Base-by-base conservation (phyloP, 2,113 vertebrate genomes). In the Vicugna pacos region DNA sequence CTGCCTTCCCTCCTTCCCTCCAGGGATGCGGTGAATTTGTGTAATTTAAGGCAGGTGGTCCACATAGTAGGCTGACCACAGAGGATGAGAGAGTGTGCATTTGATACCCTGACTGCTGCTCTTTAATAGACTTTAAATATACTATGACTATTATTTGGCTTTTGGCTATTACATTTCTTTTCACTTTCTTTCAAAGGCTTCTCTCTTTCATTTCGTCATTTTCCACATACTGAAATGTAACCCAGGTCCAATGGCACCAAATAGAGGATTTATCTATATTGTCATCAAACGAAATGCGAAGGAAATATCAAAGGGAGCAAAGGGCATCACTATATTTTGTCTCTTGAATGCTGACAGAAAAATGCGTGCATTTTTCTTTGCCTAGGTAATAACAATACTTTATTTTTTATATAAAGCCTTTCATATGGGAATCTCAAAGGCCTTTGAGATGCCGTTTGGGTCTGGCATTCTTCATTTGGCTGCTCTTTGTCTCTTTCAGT, bases 341-440 rank as follows among this genome's bases (percentile, higher is more conserved):
- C 81, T 96, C 88, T 97, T 95, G 96, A 88, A 97, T 77, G 94
- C 95, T 97, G 95, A 97, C 93, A 97, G 95, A 97, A 97, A 90
- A 98, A 95, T 81, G 54, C 70, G 13, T 70, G 88, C 96, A 89
- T 98, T 97, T 97, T 98, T 97, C 94, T 96, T 60, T 96, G 94
- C 97, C 95, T 98, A 96, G 93, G 97, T 97, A 98, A 97, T 98
- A 96, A 88, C 89, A 97, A 97, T 80, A 90, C 80, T 96, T 96
- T 92, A 97, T 97, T 96, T 98, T 98, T 97, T 96, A 96, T 96
- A 97, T 96, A 94, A 97, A 95, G 92, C 65, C 95, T 98, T 98
- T 98, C 97, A 97, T 98, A 94, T 97, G 95, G 95, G 94, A 96
- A 73, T 97, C 94, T 97, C 94, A 95, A 92, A 97, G 96, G 8